Base-by-base conservation (phyloP, 2,888 invertebrate species). In the Melinaea menophilus region DNA sequence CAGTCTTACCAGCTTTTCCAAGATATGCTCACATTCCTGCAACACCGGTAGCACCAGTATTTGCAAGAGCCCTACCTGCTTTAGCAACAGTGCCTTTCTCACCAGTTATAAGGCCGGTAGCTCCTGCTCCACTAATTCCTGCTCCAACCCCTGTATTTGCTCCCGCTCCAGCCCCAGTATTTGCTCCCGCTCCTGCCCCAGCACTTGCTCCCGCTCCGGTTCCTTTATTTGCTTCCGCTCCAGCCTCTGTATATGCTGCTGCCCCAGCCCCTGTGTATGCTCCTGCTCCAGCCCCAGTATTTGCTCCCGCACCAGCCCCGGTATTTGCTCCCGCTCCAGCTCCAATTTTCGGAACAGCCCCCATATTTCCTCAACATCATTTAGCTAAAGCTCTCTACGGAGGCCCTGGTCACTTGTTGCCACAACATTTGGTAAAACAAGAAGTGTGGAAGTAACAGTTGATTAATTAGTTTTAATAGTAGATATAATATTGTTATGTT, bases 391-490 rank as follows among this genome's bases (percentile, higher is more conserved):
- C 51, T 31, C 31, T 51, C 22, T 51, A 51, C 5, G 31, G 31
- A 4, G 51, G 31, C n/a, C 51, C 51, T 31, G 51, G 31, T 1
- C 82, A 81, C 5, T 71, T 77, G 45, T 71, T 79, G 13, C 82
- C 84, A 2, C 71, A 77, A 9, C 81, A 78, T 46, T 41, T 79
- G 55, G 58, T 79, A 5, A 86, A 80, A 75, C 81, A 88, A 70
- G 73, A 69, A 61, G 87, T 87, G 67, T 90, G 89, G 88, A 87
- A 90, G 79, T 88, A 73, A 86, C 68, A 74, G 70, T 78, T 81
- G 78, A 79, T 73, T 72, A 64, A 67, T 65, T 68, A 64, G 63
- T 63, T 66, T 56, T 64, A 66, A 58, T 59, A 65, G 66, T 65
- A 63, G 61, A 61, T 69, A 65, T 51, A 31, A 64, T 66, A 65